A percentile compares a stretch with the other conserved stretches of the same genome.
Evolutionary conservation across 2,888 invertebrate genomes (phyloP).

Genomic region (Orchesellides sinensis): DNA sequence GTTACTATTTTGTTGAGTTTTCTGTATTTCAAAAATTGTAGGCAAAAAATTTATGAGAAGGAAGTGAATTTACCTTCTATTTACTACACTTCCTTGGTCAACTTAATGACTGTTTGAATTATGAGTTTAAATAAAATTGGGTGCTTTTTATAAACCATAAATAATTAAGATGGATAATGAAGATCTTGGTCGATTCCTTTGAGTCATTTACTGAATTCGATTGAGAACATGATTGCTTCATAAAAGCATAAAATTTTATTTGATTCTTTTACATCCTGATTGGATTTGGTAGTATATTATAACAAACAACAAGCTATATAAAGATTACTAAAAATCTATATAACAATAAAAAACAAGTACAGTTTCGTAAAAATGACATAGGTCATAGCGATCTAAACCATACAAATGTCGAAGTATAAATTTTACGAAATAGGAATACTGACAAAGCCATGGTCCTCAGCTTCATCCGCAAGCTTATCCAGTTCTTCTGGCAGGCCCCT

Average conservation of each 20-base stretch:
- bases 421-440: constrained; percentile 65
- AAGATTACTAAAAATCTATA: neutral
- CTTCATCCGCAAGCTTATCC: constrained; percentile 59
- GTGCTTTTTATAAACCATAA: constrained; percentile 61
- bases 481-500: constrained; percentile 59
- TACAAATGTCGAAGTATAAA: neutral
- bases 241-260: too few relatives aligned
- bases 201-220: too few relatives aligned
- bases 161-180: too few relatives aligned
- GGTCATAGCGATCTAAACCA: neutral
- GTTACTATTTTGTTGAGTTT: neutral
- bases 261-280: too few relatives aligned
- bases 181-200: too few relatives aligned
- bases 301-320: neutral
- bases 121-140: constrained; percentile 58
- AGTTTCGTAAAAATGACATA: neutral
- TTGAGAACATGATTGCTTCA: too few relatives aligned
- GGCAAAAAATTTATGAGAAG: too few relatives aligned
- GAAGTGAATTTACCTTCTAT: too few relatives aligned
- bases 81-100: neutral
- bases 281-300: too few relatives aligned
- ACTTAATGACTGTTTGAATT: constrained; percentile 28
- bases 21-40: too few relatives aligned
- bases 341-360: constrained; percentile 33
- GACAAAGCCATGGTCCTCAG: constrained; percentile 67